Conservation (phyloP, 1,140 invertebrate species). For the Heliconius himera region DNA sequence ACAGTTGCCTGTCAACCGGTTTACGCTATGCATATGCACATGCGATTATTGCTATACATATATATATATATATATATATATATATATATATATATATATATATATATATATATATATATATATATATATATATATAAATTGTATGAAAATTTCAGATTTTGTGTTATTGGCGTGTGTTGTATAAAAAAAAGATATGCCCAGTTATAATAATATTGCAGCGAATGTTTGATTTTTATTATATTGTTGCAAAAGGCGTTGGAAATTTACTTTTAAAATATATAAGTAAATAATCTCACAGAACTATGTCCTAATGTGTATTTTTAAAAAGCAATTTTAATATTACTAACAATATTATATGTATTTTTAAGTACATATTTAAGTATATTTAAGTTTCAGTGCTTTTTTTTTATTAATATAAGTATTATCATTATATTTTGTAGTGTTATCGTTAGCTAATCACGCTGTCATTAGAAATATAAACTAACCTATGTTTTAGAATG, state of each 20-base stretch:
- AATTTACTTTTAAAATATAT: neutral
- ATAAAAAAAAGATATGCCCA: neutral
- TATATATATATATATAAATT: neutral
- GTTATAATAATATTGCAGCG: neutral
- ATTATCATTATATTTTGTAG: neutral
- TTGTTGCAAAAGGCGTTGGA: neutral
- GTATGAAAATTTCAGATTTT: neutral
- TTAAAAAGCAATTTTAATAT: neutral
- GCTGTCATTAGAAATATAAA: neutral
- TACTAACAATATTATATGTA: neutral
- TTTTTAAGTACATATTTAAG: conserved; percentile 1
- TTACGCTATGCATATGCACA: neutral
- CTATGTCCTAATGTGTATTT: neutral
- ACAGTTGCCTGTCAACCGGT: neutral
- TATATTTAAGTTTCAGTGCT: conserved; percentile 1
- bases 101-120: neutral
- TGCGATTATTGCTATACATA: neutral
- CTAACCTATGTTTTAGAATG: neutral
- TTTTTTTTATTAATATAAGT: conserved; percentile 5
- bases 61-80: neutral
- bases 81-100: too few relatives aligned
- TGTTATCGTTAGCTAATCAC: neutral
- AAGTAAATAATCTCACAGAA: neutral
- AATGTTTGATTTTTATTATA: neutral
- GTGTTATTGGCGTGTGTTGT: neutral